phyloP scores from a whole-genome alignment of 2,888 invertebrate genomes.

The Latrodectus hesperus region DNA sequence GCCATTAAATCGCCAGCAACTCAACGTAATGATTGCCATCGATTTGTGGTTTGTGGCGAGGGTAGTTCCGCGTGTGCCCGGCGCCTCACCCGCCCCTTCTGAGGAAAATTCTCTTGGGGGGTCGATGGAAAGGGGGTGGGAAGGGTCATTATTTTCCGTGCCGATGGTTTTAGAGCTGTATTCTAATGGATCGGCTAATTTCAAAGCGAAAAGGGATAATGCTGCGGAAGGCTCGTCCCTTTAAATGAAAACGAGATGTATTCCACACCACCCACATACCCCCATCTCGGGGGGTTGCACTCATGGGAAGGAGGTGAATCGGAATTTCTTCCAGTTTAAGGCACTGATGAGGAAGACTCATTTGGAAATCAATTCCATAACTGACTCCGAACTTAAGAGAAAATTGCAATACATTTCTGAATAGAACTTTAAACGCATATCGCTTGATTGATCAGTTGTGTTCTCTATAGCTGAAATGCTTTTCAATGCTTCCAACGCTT shows the following conservation, averaged over 20 bases:
- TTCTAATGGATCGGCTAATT: slow-evolving; percentile 63
- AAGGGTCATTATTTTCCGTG: slow-evolving; percentile 58
- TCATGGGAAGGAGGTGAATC: background rate
- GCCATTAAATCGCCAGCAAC: slow-evolving; percentile 41
- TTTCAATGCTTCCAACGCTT: too few species aligned
- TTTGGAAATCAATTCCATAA: background rate
- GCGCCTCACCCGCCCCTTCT: background rate
- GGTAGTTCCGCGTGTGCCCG: background rate
- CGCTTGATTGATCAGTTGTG: too few species aligned
- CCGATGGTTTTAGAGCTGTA: slow-evolving; percentile 60
- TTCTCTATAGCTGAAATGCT: too few species aligned
- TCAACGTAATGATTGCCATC: slow-evolving; percentile 54
- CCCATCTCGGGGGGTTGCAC: background rate
- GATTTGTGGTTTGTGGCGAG: slow-evolving; percentile 52
- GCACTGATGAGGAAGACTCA: background rate
- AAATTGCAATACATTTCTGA: background rate
- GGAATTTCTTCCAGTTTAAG: background rate
- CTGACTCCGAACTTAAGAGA: background rate
- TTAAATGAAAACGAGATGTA: slow-evolving; percentile 41
- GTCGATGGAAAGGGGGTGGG: background rate
- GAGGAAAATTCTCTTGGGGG: slow-evolving; percentile 34
- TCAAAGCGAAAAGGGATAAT: slow-evolving; percentile 39
- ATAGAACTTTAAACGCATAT: too few species aligned
- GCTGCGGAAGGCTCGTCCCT: slow-evolving; percentile 12
- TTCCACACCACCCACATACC: background rate